A percentile compares a stretch with the other conserved stretches of the same genome.
Evolutionary conservation across 2,797 vertebrate species (phyloP).

Genomic region (Odontamblyopus lacepedii): DNA sequence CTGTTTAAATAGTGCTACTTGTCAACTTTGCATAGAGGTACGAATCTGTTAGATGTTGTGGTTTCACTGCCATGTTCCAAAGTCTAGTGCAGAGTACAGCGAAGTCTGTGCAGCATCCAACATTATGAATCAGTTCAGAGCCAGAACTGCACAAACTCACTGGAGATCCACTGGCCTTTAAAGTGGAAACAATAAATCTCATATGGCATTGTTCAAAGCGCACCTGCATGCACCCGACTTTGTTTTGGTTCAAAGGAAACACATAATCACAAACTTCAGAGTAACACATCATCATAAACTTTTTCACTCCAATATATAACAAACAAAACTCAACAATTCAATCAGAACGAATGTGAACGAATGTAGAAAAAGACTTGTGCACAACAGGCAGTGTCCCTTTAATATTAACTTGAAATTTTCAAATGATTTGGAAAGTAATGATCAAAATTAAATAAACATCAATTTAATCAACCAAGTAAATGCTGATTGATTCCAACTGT

Average conservation of each 20-base stretch:
- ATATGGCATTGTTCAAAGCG: neutral
- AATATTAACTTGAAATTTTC: neutral
- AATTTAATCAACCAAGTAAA: neutral
- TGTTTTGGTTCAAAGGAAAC: neutral
- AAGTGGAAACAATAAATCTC: conserved; percentile 10
- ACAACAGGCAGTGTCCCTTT: neutral
- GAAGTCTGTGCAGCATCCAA: neutral
- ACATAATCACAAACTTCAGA: neutral
- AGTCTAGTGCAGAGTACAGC: neutral
- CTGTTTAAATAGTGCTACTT: conserved; percentile 11
- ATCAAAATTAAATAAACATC: neutral
- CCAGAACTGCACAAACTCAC: neutral
- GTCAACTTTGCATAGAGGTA: conserved; percentile 10
- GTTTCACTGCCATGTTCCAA: neutral
- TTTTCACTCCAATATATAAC: neutral
- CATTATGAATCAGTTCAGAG: conserved; percentile 1
- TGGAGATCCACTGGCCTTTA: conserved; percentile 7
- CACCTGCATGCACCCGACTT: neutral
- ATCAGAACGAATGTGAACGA: neutral
- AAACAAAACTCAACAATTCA: neutral
- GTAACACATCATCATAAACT: neutral
- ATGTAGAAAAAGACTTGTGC: neutral
- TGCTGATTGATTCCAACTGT: neutral
- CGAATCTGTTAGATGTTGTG: conserved; percentile 7
- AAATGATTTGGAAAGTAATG: neutral